Conservation (phyloP, 2,797 vertebrate genomes). For the Falco cherrug region DNA sequence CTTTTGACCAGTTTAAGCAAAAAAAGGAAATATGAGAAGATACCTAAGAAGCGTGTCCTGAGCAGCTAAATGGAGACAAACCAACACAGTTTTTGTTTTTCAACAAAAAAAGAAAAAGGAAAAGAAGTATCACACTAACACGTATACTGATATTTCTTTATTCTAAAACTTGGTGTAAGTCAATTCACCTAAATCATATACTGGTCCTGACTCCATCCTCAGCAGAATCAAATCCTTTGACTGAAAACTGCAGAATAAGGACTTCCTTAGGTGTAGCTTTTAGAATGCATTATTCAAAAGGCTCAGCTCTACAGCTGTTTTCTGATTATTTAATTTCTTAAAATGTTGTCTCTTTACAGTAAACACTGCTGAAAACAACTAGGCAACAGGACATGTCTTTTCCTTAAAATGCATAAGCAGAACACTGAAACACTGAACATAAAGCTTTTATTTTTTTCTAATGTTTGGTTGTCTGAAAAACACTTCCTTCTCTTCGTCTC, state of each 20-base stretch:
- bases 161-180: neutral
- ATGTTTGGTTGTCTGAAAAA: neutral
- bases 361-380: neutral
- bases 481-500: neutral
- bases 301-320: neutral
- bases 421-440: neutral
- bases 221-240: neutral
- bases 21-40: neutral
- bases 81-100: neutral
- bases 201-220: neutral
- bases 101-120: neutral
- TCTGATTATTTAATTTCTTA: neutral
- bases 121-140: neutral
- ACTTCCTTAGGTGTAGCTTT: neutral
- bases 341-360: neutral
- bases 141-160: neutral
- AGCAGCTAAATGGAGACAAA: neutral
- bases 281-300: neutral
- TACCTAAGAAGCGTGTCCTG: rapidly evolving
- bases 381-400: neutral
- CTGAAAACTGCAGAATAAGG: neutral
- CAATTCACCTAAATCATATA: neutral
- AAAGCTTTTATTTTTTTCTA: neutral
- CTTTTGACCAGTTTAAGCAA: neutral
- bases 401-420: neutral